These are phyloP conservation scores for Aphelenchoides besseyi DNA, from an alignment of 1,140 invertebrate species.

Conservation along the genomic window DNA sequence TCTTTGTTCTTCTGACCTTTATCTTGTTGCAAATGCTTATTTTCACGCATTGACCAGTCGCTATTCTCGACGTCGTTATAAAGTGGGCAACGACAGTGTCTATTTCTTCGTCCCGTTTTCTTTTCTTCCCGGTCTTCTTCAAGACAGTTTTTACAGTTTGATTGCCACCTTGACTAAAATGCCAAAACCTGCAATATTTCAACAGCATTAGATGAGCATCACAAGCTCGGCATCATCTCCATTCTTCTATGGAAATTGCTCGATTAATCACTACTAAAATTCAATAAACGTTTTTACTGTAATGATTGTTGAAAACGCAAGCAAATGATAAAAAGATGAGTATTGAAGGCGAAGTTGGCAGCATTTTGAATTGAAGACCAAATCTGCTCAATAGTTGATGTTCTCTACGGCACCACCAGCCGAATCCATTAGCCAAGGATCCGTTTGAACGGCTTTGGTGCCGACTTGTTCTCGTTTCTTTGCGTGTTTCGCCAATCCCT, in stretches of 20 bases:
- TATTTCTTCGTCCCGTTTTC: constrained; percentile 19
- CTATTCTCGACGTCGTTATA: neutral
- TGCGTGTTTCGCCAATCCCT: constrained; percentile 41
- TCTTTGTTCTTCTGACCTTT: neutral
- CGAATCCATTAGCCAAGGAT: constrained; percentile 37
- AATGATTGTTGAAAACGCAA: too few species aligned
- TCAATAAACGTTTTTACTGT: too few species aligned
- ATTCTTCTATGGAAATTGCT: too few species aligned
- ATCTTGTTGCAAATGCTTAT: constrained; percentile 25
- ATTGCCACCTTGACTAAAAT: neutral
- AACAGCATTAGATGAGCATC: too few species aligned
- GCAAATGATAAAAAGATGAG: too few species aligned
- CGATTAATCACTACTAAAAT: too few species aligned
- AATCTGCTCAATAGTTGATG: constrained; percentile 35
- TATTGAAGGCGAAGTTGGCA: neutral
- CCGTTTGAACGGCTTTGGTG: constrained; percentile 38
- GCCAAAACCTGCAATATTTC: neutral
- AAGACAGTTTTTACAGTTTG: constrained; percentile 7
- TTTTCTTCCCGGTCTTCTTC: constrained; percentile 10
- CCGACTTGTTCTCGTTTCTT: constrained; percentile 34
- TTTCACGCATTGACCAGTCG: constrained; percentile 13
- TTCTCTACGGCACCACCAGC: constrained; percentile 28
- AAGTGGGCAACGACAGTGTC: constrained; percentile 5
- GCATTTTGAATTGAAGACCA: neutral
- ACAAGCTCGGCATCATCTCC: too few species aligned